phyloP scores from a whole-genome alignment of 2,888 invertebrate genomes.

The Synanthedon formicaeformis region DNA sequence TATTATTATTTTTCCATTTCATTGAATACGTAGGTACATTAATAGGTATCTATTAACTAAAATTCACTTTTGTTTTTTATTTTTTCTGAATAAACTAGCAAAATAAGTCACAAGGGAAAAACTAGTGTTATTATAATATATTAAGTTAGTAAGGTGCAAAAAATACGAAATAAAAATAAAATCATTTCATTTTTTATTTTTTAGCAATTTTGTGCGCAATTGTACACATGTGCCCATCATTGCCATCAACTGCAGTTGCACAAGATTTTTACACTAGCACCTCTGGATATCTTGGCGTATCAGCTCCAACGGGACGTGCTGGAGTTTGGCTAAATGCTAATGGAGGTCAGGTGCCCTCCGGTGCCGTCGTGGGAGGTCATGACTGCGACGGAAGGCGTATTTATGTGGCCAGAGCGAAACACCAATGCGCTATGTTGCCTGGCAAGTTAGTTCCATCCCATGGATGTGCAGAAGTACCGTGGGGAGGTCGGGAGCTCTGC shows the following conservation, averaged over 20 bases:
- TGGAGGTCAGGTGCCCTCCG: slow-evolving; percentile 76
- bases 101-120: too few relatives aligned
- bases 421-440: slow-evolving; percentile 83
- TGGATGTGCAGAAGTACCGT: slow-evolving; percentile 81
- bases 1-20: too few relatives aligned
- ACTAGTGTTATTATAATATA: too few relatives aligned
- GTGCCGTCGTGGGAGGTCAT: slow-evolving; percentile 76
- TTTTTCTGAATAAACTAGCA: too few relatives aligned
- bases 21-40: too few relatives aligned
- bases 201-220: too few relatives aligned
- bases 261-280: slow-evolving; percentile 41
- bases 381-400: slow-evolving; percentile 70
- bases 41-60: too few relatives aligned
- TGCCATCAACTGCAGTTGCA: slow-evolving; percentile 42
- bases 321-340: slow-evolving; percentile 72
- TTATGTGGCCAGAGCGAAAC: slow-evolving; percentile 79
- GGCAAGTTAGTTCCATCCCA: slow-evolving; percentile 85
- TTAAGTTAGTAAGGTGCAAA: too few relatives aligned
- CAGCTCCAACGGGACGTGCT: slow-evolving; percentile 23
- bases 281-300: slow-evolving; percentile 27
- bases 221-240: too few relatives aligned
- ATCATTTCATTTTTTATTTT: too few relatives aligned
- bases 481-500: slow-evolving; percentile 85
- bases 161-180: too few relatives aligned
- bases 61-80: too few relatives aligned